phyloP scores from a whole-genome alignment of 2,113 vertebrate species.

The Scortum barcoo region DNA sequence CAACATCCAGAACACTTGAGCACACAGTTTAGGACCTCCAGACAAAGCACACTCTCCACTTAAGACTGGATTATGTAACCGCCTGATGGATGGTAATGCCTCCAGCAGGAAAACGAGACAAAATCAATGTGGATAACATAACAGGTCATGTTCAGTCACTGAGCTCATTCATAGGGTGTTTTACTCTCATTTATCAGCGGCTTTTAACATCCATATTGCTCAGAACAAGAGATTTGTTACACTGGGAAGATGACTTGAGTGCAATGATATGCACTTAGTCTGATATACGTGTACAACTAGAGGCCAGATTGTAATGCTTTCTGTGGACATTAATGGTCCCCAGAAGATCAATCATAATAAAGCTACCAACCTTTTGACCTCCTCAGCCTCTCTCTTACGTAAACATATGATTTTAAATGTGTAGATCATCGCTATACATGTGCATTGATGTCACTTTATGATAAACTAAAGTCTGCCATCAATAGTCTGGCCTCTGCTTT shows the following conservation, averaged over 20 bases:
- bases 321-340: background rate
- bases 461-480: too few relatives aligned
- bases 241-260: background rate
- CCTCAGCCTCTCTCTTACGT: background rate
- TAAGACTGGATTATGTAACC: constrained; percentile 46
- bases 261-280: background rate
- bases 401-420: too few relatives aligned
- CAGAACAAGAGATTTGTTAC: background rate
- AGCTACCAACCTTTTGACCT: too few relatives aligned
- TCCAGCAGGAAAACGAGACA: constrained; percentile 27
- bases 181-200: background rate
- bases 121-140: constrained; percentile 46
- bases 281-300: background rate
- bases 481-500: too few relatives aligned
- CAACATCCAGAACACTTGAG: constrained; percentile 11
- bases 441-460: too few relatives aligned
- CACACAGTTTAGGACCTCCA: constrained; percentile 7
- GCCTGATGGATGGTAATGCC: constrained; percentile 44
- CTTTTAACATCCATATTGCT: background rate
- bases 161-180: background rate
- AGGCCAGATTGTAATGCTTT: background rate
- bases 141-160: constrained; percentile 11
- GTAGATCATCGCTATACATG: background rate
- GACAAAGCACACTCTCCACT: constrained; percentile 31
- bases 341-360: background rate